Base-by-base conservation (phyloP, 2,797 vertebrate species). In the Acestrorhynchus altus region DNA sequence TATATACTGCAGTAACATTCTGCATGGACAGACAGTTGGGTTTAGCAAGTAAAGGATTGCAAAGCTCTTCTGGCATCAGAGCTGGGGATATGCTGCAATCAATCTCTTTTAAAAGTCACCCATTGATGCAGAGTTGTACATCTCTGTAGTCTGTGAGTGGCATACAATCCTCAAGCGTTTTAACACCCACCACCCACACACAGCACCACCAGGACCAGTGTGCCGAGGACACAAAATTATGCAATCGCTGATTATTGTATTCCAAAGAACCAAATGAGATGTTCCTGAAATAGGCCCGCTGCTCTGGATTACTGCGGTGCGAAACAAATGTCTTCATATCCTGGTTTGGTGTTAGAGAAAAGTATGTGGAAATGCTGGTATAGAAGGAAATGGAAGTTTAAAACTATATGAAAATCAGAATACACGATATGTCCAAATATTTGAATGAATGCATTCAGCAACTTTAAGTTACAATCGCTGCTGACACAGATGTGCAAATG, bases 271-370 rank as follows among this genome's bases (percentile, higher is more conserved):
- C 66, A 46, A 49, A 60, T 78, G 24, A 83, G 42, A 59, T 84
- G 83, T 85, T 90, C 85, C 80, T 15, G 61, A 83, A 76, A 78
- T 81, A 85, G 79, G 87, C 87, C 88, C 85, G 60, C 40, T 69
- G 20, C 1, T 31, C 47, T 78, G 8, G 79, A 79, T 74, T 79
- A 74, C 76, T 60, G 54, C 44, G 69, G 65, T 54, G 52, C 79
- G 83, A 87, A 88, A 86, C 77, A 78, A 87, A 66, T 86, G 52
- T 78, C 75, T 67, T 79, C 63, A 11, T 79, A 6, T 28, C 12
- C 22, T 11, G 28, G 26, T 16, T 18, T 54, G 52, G 20, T 60
- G 11, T 56, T 56, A 0, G 24, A 56, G 8, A 56, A 24, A 56
- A 56, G 22, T 11, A 24, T 49, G 46, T 18, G 15, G 13, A 49